These are phyloP conservation scores for Lepidostoma basale DNA, from an alignment of 1,140 invertebrate genomes.

Conservation along the genomic window DNA sequence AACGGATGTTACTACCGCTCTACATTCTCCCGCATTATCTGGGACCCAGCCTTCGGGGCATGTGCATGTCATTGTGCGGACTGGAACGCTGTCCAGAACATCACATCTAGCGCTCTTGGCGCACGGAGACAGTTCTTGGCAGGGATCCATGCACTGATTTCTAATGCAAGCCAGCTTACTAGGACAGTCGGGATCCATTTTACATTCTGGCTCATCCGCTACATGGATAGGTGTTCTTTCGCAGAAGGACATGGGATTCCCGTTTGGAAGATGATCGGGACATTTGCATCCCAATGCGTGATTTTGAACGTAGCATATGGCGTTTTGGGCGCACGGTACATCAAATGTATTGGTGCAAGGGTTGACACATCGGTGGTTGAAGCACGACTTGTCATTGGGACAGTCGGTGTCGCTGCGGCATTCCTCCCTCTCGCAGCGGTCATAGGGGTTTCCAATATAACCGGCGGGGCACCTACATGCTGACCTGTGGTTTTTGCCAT, in stretches of 20 bases:
- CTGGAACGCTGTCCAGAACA: constrained; percentile 80
- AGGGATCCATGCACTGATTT: constrained; percentile 80
- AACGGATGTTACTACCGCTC: constrained; percentile 69
- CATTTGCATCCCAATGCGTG: constrained; percentile 78
- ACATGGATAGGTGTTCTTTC: constrained; percentile 58
- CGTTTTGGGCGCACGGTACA: constrained; percentile 79
- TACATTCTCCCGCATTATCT: constrained; percentile 76
- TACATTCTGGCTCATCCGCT: constrained; percentile 72
- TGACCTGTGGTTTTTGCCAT: constrained; percentile 74
- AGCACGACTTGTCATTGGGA: constrained; percentile 71
- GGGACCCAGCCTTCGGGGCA: constrained; percentile 84
- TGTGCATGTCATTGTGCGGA: constrained; percentile 83
- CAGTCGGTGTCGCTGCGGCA: constrained; percentile 80
- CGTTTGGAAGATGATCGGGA: constrained; percentile 72
- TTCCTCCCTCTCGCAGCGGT: constrained; percentile 78
- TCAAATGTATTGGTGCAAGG: constrained; percentile 68
- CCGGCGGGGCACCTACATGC: constrained; percentile 77
- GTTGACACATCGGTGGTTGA: constrained; percentile 73
- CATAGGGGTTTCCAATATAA: constrained; percentile 75
- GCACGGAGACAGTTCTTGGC: constrained; percentile 74
- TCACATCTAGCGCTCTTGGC: constrained; percentile 72
- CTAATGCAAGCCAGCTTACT: constrained; percentile 80
- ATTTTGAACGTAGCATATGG: constrained; percentile 77
- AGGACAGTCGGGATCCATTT: constrained; percentile 78
- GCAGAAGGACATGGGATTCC: constrained; percentile 81